Conservation (phyloP, 2,797 vertebrate species). For the Pitangus sulphuratus region DNA sequence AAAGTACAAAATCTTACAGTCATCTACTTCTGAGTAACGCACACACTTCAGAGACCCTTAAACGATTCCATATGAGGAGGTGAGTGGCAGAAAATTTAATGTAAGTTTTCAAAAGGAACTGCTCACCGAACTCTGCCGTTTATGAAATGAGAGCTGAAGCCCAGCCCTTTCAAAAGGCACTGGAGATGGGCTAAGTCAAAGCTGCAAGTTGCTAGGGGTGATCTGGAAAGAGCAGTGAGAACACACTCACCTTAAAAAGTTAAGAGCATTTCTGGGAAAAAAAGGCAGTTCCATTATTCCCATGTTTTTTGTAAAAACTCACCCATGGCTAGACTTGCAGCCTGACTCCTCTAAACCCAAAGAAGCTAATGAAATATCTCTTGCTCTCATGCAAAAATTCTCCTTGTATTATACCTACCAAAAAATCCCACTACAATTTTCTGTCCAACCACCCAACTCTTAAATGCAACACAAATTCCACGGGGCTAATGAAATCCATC, state of each 20-base stretch:
- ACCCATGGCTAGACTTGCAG: neutral
- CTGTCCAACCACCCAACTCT: neutral
- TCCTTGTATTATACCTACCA: neutral
- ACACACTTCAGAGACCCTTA: conserved; percentile 56
- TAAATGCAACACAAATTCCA: neutral
- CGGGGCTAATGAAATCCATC: neutral
- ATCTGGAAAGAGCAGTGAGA: neutral
- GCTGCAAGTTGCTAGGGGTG: neutral
- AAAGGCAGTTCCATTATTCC: neutral
- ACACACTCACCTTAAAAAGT: neutral
- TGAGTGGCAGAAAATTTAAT: conserved; percentile 70
- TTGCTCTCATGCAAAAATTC: neutral
- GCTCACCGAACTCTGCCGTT: conserved; percentile 49
- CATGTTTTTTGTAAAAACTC: neutral
- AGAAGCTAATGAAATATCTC: neutral
- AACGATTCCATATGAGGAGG: conserved; percentile 71
- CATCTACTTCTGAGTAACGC: conserved; percentile 59
- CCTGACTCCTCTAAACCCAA: neutral
- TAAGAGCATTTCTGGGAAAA: neutral
- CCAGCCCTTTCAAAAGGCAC: conserved; percentile 7
- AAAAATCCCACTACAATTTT: neutral
- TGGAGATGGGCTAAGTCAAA: neutral
- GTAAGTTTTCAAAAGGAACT: conserved; percentile 73
- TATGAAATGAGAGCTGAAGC: conserved; percentile 48
- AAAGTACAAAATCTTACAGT: conserved; percentile 46